Evolutionary conservation across 92 coral and sea anemone species (phyloP), one percentile per base, ranked within the genome.

Genomic region (Muricea muricata): DNA sequence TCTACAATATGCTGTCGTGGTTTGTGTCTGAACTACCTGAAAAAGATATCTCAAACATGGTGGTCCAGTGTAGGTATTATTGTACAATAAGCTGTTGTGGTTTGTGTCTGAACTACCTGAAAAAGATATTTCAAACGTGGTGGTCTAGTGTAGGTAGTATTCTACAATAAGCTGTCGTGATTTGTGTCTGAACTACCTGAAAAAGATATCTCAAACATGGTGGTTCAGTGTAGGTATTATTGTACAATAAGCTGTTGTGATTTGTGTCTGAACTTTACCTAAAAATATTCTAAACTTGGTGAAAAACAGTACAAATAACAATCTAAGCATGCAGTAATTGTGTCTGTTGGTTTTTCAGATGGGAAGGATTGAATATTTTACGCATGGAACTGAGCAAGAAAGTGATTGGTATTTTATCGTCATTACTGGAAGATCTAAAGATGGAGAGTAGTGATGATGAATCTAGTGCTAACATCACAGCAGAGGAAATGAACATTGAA

Each of bases 341-440:
- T 23, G 69, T 18, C 0, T 18, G 25, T 65, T 31, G 13, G 25
- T 9, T 65, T 31, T 24, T 52, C 40, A 96, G 99, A 90, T 79
- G 92, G 48, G 93, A 92, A 39, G 96, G 99, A 18, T 86, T 88
- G 73, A 97, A 97, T 79, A 86, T 87, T 12, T 78, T 90, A 41
- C 88, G 91, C 0, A 92, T 92, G 63, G 95, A 91, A 10, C 88
- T 97, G 8, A 95, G 94, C 75, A 90, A 95, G 30, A 88, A 90
- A 37, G 94, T 89, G 31, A 89, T 97, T 69, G 83, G 85, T 58
- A 85, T 97, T 24, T 66, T 97, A 57, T 91, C 92, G 0, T 86
- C 91, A 18, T 75, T 97, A 73, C 77, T 92, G 91, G 99, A 93
- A 23, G 98, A 97, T 56, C 89, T 93, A 9, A 94, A 90, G 34